Conservation (phyloP, 2,797 vertebrate genomes). For the Mycteria americana region DNA sequence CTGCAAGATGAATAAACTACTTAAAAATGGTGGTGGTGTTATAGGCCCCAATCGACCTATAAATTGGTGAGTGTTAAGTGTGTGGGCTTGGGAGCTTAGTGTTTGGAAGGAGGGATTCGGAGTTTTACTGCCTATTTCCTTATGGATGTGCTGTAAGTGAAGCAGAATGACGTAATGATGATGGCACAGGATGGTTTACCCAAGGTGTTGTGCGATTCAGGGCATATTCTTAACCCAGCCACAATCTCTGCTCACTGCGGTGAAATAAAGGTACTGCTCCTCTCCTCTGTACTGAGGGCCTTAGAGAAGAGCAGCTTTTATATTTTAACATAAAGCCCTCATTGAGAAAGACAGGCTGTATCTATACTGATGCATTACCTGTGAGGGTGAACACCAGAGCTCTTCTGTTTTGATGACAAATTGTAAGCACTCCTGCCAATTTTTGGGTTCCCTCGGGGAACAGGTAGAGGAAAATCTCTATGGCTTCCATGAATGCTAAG, state of each 20-base stretch:
- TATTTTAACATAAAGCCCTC: background rate
- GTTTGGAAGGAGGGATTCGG: background rate
- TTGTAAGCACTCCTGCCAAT: background rate
- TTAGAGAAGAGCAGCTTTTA: background rate
- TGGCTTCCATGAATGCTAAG: background rate
- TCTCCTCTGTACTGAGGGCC: background rate
- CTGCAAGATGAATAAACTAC: background rate
- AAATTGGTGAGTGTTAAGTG: background rate
- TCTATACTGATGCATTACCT: background rate
- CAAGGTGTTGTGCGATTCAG: background rate
- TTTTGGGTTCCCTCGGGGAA: background rate
- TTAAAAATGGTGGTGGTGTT: background rate
- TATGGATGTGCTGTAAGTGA: background rate
- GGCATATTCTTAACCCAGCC: background rate
- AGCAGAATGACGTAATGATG: background rate
- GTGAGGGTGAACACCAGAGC: background rate
- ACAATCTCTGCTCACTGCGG: background rate
- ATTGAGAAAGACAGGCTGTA: background rate
- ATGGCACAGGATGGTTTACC: background rate
- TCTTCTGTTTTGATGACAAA: background rate
- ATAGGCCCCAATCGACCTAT: fast-evolving
- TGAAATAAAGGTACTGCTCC: background rate
- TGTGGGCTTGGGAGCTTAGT: background rate
- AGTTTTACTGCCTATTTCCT: background rate
- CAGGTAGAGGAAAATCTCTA: background rate